Evolutionary conservation across 2,113 vertebrate species (phyloP).

Genomic region (Leuciscus idus): DNA sequence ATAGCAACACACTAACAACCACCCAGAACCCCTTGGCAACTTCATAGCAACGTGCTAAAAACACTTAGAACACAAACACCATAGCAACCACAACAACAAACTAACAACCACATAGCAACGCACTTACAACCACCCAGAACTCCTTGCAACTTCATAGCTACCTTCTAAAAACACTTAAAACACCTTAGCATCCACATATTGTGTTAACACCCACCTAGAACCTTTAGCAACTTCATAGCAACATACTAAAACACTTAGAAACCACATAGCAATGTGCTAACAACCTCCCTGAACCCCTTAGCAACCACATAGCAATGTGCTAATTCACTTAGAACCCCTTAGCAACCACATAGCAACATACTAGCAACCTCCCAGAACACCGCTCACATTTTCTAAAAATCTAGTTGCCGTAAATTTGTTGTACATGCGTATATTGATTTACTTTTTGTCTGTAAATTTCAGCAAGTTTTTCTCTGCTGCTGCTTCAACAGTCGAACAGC

Average conservation of each 20-base stretch:
- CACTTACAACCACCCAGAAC: neutral
- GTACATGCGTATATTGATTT: neutral
- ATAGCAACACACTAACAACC: neutral
- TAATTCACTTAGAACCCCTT: neutral
- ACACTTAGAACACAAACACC: neutral
- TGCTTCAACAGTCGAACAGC: constrained; percentile 80
- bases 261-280: neutral
- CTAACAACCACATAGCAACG: neutral
- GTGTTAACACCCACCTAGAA: neutral
- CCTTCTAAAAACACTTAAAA: neutral
- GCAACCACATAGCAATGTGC: neutral
- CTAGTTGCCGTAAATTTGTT: neutral
- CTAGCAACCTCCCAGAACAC: neutral
- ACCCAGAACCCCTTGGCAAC: neutral
- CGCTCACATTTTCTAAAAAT: neutral
- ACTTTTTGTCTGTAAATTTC: constrained; percentile 46
- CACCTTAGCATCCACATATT: neutral
- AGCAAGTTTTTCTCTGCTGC: constrained; percentile 88
- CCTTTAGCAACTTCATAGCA: neutral
- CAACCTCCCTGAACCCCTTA: neutral
- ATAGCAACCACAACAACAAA: neutral
- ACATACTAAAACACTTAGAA: neutral
- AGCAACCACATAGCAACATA: neutral
- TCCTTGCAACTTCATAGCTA: neutral
- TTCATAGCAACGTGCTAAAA: neutral